Evolutionary conservation across 2,113 vertebrate species (phyloP), one percentile per base, ranked within the genome.

Genomic region (Tiliqua scincoides): DNA sequence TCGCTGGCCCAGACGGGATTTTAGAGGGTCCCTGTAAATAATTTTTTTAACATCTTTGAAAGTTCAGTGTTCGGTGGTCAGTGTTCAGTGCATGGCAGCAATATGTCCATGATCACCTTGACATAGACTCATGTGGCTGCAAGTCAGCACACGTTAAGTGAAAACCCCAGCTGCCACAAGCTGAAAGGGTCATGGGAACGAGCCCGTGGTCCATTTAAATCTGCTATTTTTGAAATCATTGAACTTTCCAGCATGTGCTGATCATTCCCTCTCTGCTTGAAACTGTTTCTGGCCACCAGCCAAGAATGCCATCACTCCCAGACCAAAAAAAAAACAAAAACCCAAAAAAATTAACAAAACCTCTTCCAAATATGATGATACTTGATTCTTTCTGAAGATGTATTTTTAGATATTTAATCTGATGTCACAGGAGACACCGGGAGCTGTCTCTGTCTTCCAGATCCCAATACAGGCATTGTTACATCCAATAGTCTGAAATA

Each of bases 391-490:
- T 85, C 32, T 72, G 15, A 86, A 87, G 2, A 73, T 30, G 1
- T 88, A 70, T 91, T 91, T 93, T 92, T 88, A 83, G 68, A n/a
- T 81, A 86, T 62, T 84, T 91, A 82, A 81, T 84, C 82, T 91
- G 68, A 90, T 72, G 5, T 76, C 74, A 70, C 20, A 82, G 4
- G 10, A 75, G 40, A 27, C 83, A 88, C n/a, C 18, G 23, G 57
- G 27, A 25, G 35, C 83, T 86, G 27, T 81, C 70, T 83, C 76
- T 89, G 71, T 23, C 79, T 85, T 79, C 17, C 25, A 85, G 65
- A 88, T 25, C 18, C 87, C 40, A 82, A 35, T 87, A 0, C 1
- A 87, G 75, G 79, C 82, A 15, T 59, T 27, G 11, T 21, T 73
- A 23, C 35, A 84, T 54, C 70, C 4, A 8, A 5, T 37, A 35